Percentiles rank a stretch among this genome's conserved stretches.
Evolutionary conservation across 2,797 vertebrate genomes (phyloP).

Genomic region (Scolopax rusticola): DNA sequence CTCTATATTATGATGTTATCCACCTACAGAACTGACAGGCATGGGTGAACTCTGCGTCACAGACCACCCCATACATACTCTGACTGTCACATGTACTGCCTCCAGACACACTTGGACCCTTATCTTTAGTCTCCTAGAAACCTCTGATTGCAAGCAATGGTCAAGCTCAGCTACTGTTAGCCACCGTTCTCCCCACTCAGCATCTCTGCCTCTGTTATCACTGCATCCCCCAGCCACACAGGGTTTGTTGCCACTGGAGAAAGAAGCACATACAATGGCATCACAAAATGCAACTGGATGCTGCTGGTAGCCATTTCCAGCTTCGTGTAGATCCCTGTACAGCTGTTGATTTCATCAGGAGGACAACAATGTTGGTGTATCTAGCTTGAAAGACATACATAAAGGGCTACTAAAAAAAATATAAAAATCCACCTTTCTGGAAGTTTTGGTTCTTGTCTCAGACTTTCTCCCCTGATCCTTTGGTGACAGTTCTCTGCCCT

Average conservation of each 20-base stretch:
- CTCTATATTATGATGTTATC: fast-evolving
- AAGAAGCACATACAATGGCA: not conserved
- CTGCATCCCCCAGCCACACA: fast-evolving
- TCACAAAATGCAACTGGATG: not conserved
- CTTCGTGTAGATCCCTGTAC: not conserved
- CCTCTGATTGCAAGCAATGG: not conserved
- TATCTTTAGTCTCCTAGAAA: not conserved
- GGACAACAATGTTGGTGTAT: not conserved
- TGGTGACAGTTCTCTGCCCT: not conserved
- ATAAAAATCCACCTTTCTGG: not conserved
- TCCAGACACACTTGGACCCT: not conserved
- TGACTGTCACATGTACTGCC: not conserved
- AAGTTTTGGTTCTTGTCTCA: not conserved
- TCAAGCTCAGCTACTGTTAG: not conserved
- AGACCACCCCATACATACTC: not conserved
- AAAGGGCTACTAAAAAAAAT: not conserved
- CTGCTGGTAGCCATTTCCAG: not conserved
- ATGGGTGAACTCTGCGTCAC: not conserved
- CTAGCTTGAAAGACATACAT: not conserved
- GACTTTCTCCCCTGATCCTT: not conserved
- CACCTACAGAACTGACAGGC: not conserved
- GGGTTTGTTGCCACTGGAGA: not conserved
- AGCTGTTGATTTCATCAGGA: not conserved
- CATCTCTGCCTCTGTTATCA: not conserved
- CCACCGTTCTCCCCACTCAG: too few species aligned